A percentile compares a stretch with the other conserved stretches of the same genome.
Evolutionary conservation across 2,113 vertebrate species (phyloP).

Genomic region (Percina caprodes): DNA sequence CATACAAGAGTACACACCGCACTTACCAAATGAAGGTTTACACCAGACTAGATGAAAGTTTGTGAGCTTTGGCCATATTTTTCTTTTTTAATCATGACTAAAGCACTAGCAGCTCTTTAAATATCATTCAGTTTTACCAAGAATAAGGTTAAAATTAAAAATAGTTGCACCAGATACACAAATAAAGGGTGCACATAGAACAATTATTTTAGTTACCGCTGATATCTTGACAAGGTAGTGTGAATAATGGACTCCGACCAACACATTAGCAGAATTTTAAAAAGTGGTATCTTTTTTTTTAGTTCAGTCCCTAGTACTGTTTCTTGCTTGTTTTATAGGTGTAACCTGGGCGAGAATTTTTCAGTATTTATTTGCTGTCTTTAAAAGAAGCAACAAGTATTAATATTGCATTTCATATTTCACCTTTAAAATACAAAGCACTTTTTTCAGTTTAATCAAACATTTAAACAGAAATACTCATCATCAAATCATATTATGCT

Average conservation of each 20-base stretch:
- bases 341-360: neutral
- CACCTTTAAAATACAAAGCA: neutral
- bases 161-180: neutral
- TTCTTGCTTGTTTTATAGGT: neutral
- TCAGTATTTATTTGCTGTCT: neutral
- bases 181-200: neutral
- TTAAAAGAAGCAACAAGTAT: neutral
- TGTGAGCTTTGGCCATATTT: conserved; percentile 27
- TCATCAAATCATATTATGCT: neutral
- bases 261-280: neutral
- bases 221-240: neutral
- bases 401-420: neutral
- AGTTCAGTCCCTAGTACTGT: neutral
- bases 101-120: neutral
- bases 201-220: neutral
- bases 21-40: conserved; percentile 73
- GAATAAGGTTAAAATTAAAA: neutral
- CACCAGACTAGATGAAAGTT: conserved; percentile 36
- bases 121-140: conserved; percentile 2
- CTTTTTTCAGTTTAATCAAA: neutral
- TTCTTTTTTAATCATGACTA: neutral
- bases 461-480: conserved; percentile 29
- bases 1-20: conserved; percentile 90
- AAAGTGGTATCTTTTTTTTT: neutral
- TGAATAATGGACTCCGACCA: neutral